Evolutionary conservation across 2,113 vertebrate species (phyloP).

Genomic region (Nycticorax nycticorax): DNA sequence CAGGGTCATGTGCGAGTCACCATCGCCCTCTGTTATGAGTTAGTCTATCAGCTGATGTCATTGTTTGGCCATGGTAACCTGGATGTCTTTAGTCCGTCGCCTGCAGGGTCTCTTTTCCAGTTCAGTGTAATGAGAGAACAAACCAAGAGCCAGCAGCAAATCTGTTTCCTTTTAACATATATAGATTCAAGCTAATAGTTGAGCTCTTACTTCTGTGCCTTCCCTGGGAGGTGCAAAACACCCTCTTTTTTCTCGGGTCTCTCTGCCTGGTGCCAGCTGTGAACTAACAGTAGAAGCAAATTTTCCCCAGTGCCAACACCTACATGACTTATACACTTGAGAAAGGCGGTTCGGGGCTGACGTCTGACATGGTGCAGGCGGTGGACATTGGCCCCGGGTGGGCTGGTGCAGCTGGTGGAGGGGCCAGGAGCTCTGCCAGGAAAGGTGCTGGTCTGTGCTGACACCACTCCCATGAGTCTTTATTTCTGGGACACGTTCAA

Average conservation of each 20-base stretch:
- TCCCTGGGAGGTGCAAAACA: background rate
- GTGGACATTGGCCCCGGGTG: background rate
- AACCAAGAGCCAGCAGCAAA: constrained; percentile 30
- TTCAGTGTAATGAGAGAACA: background rate
- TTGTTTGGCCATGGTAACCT: constrained; percentile 1
- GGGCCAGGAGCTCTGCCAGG: background rate
- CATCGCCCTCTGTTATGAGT: background rate
- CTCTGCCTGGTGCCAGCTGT: background rate
- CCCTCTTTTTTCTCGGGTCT: background rate
- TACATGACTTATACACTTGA: background rate
- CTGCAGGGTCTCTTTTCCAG: constrained; percentile 28
- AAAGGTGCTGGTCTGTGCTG: background rate
- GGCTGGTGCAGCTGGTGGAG: background rate
- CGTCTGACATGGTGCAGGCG: background rate
- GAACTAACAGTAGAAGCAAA: background rate
- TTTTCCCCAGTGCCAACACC: background rate
- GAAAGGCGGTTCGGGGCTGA: background rate
- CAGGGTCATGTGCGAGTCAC: background rate
- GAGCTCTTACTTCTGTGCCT: background rate
- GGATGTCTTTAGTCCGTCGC: background rate
- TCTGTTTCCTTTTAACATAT: background rate
- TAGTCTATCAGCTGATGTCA: constrained; percentile 41
- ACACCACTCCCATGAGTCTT: accelerated
- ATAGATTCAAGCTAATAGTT: background rate
- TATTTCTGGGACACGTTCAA: background rate